Evolutionary conservation across 1,140 invertebrate species (phyloP).

Genomic region (Diprion similis): DNA sequence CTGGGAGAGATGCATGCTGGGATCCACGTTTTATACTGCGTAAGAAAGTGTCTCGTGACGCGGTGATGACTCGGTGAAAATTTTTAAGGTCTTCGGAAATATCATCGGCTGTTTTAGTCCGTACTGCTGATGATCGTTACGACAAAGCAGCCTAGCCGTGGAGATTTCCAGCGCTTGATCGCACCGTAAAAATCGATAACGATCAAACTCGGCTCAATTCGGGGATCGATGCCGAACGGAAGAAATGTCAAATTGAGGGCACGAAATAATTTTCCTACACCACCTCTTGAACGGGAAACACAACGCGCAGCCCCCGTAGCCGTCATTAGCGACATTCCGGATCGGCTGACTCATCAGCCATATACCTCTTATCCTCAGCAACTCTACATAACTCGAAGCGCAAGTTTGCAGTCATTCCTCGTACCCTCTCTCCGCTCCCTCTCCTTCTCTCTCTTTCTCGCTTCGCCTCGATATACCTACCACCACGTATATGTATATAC

Average conservation of each 20-base stretch:
- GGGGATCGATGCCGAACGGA: too few species aligned
- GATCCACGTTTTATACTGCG: background rate
- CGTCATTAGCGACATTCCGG: constrained; percentile 50
- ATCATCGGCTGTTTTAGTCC: too few species aligned
- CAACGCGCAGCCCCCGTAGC: constrained; percentile 9
- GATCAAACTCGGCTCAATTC: too few species aligned
- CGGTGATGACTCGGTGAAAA: too few species aligned
- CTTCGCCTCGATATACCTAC: background rate
- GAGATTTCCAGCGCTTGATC: too few species aligned
- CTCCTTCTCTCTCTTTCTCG: background rate
- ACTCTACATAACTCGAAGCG: constrained; percentile 12
- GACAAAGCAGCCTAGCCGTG: too few species aligned
- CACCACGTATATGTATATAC: background rate
- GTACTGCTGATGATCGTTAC: too few species aligned
- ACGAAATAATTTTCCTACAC: background rate
- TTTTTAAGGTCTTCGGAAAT: too few species aligned
- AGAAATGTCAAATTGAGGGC: background rate
- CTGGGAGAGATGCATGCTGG: constrained; percentile 9
- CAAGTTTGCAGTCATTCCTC: constrained; percentile 9
- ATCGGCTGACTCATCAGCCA: constrained; percentile 44
- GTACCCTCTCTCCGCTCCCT: background rate
- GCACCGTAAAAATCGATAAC: too few species aligned
- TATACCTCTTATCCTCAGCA: constrained; percentile 21
- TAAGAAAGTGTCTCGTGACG: background rate
- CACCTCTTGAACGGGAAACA: background rate